Evolutionary conservation across 2,888 invertebrate species (phyloP).

Genomic region (Agonopterix heracliana): DNA sequence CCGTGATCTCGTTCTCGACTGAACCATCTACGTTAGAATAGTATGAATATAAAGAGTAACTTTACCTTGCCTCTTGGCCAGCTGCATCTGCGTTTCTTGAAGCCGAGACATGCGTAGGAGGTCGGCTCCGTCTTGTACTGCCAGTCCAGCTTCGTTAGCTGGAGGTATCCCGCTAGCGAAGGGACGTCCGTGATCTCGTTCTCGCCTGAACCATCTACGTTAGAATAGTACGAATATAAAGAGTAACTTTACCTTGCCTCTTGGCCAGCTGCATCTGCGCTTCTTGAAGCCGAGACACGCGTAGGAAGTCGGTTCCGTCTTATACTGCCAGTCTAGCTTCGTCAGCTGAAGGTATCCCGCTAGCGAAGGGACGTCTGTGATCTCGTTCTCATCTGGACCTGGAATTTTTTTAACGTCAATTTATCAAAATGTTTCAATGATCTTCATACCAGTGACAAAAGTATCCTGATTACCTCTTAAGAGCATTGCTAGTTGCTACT

Average conservation of each 20-base stretch:
- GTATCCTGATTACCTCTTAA: neutral
- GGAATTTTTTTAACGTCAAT: constrained; percentile 26
- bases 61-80: constrained; percentile 89
- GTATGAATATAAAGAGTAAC: too few species aligned
- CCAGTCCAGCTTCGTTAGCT: constrained; percentile 91
- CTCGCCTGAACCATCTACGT: constrained; percentile 64
- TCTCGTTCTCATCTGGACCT: constrained; percentile 92
- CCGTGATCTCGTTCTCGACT: too few species aligned
- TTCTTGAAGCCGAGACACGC: constrained; percentile 90
- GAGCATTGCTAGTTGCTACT: neutral
- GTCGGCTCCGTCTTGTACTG: constrained; percentile 55
- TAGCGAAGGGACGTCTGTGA: constrained; percentile 90
- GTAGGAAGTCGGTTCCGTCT: constrained; percentile 87
- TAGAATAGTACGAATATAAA: too few species aligned
- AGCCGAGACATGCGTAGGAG: too few species aligned
- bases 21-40: too few species aligned
- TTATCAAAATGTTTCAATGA: too few species aligned
- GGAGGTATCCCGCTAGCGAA: constrained; percentile 89
- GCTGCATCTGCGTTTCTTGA: constrained; percentile 86
- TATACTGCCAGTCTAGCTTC: constrained; percentile 92
- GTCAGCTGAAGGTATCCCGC: constrained; percentile 91
- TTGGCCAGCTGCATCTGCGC: constrained; percentile 90
- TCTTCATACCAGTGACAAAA: too few species aligned
- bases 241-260: constrained; percentile 79
- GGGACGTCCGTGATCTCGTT: constrained; percentile 92